Percentiles rank a stretch among this genome's conserved stretches.
These are phyloP conservation scores for Sminthopsis crassicaudata DNA, from an alignment of 2,113 vertebrate species.

Conservation along the genomic window DNA sequence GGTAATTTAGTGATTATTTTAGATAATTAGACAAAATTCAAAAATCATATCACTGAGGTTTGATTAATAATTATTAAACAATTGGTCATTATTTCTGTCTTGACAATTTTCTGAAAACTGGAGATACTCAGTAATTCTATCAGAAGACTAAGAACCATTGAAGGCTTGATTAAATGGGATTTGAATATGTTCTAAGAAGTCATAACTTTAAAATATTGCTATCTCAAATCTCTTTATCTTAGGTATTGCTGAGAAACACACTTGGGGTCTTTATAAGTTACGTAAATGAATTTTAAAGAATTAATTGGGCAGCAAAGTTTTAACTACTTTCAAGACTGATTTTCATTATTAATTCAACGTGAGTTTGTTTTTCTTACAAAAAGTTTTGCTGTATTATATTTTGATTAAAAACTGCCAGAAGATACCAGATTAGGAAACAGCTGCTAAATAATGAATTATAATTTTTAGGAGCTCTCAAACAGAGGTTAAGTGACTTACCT, in stretches of 20 bases:
- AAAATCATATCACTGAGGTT: slow-evolving; percentile 4
- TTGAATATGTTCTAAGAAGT: background rate
- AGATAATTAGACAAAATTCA: background rate
- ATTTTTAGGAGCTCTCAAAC: slow-evolving; percentile 41
- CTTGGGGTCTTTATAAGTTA: slow-evolving; percentile 4
- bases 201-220: background rate
- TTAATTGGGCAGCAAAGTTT: slow-evolving; percentile 16
- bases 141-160: slow-evolving; percentile 18
- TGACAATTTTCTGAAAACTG: background rate
- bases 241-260: slow-evolving; percentile 18
- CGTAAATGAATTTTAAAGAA: slow-evolving; percentile 35
- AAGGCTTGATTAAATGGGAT: slow-evolving; percentile 38
- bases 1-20: background rate
- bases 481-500: background rate
- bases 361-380: slow-evolving; percentile 25
- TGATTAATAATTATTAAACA: slow-evolving; percentile 24
- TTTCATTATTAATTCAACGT: background rate
- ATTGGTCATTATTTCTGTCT: background rate
- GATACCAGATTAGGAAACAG: slow-evolving; percentile 34
- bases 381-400: slow-evolving; percentile 33
- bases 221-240: slow-evolving; percentile 19
- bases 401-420: slow-evolving; percentile 35
- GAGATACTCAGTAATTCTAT: slow-evolving; percentile 41
- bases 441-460: slow-evolving; percentile 17
- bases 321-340: slow-evolving; percentile 12